Evolutionary conservation across 2,797 vertebrate genomes (phyloP), one percentile per base, ranked within the genome.

Genomic region (Uromys caudimaculatus): DNA sequence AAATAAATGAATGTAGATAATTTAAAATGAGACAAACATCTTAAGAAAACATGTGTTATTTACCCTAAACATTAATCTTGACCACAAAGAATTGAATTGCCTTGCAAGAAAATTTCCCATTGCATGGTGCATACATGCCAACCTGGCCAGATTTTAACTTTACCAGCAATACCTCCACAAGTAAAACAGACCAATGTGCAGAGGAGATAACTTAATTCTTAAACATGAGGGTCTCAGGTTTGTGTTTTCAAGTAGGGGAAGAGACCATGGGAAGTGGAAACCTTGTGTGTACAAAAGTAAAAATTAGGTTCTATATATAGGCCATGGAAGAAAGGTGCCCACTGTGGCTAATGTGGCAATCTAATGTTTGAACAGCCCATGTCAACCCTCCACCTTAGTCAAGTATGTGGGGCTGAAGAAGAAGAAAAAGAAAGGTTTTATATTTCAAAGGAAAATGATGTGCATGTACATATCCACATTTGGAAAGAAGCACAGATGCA

Each of bases 271-370:
- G 6, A 58, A 35, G 4, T 75, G 0, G 6, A 41, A 56, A 5
- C 14, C 10, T 44, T 89, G 52, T 58, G 11, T 89, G 52, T 58
- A 27, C 52, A 58, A 1, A 73, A 12, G 24, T 32, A 1, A 88
- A 13, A 0, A 44, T 12, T 44, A 1, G 6, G 1, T 75, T 75
- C 6, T 35, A 13, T 58, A 12, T 10, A 1, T 9, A 29, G 50
- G 23, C 6, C 23, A 38, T 38, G 10, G 29, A 35, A 85, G 56
- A 62, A 83, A 44, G 38, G 7, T 44, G 9, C 44, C 60, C 6
- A 24, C 1, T 4, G 17, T 67, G 32, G 14, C 47, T 69, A 71
- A 71, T 54, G 24, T 56, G 24, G 14, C 13, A 27, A 54, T 6
- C 85, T 54, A 27, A 24, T 3, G 8, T 73, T 29, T 73, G 23